These are phyloP conservation scores for Pristionchus exspectatus DNA, from an alignment of 2,888 invertebrate genomes.

Conservation along the genomic window DNA sequence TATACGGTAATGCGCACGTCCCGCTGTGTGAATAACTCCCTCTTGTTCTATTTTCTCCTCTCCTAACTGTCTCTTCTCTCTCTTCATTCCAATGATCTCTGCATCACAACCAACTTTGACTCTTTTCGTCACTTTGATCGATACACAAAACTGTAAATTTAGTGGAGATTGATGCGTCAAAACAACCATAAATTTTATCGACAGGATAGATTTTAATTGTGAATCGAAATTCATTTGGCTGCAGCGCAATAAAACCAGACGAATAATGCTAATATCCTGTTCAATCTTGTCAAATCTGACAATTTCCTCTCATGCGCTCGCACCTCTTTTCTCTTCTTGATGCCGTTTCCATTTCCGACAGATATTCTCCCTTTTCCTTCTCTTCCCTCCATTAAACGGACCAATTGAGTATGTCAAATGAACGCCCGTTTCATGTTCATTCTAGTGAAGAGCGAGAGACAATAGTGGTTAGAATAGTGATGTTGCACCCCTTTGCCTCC, in stretches of 20 bases:
- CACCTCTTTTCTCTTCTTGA: conserved; percentile 36
- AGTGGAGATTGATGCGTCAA: too few species aligned
- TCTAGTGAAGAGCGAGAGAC: conserved; percentile 2
- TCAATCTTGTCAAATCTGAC: not conserved
- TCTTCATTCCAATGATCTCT: not conserved
- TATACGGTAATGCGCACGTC: conserved; percentile 32
- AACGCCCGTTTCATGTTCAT: conserved; percentile 7
- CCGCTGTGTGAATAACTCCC: conserved; percentile 6
- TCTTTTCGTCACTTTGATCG: conserved; percentile 18
- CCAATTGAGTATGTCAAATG: conserved; percentile 53
- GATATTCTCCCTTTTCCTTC: not conserved
- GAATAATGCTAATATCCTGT: not conserved
- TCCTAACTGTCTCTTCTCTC: conserved; percentile 1
- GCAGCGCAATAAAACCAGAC: not conserved
- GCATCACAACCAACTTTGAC: not conserved
- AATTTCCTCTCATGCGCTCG: conserved; percentile 17
- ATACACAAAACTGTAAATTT: not conserved
- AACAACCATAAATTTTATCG: too few species aligned
- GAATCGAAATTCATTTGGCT: too few species aligned
- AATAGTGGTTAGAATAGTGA: conserved; percentile 18
- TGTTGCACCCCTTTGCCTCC: conserved; percentile 23
- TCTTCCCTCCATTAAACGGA: not conserved
- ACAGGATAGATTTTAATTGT: too few species aligned
- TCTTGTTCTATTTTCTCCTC: not conserved
- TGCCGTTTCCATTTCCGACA: conserved; percentile 21